Evolutionary conservation across 35 echinoderm and acorn worm species (phyloP).

Genomic region (Hemicentrotus pulcherrimus): DNA sequence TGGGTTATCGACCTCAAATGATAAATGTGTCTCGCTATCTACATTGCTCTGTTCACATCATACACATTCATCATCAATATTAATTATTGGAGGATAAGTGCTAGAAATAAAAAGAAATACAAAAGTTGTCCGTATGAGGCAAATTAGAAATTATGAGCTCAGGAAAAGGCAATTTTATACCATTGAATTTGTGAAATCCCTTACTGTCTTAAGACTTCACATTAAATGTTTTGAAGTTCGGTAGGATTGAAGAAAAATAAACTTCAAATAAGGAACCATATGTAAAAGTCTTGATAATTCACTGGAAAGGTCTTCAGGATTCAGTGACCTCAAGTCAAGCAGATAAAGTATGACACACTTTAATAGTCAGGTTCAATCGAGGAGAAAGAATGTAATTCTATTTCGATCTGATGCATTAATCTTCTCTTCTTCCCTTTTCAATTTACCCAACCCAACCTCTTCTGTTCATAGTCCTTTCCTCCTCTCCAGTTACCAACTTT

Average conservation of each 20-base stretch:
- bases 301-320: neutral
- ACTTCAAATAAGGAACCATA: neutral
- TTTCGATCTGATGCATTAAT: neutral
- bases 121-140: neutral
- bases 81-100: neutral
- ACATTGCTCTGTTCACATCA: neutral
- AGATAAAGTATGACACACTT: neutral
- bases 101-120: neutral
- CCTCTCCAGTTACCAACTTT: neutral
- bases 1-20: neutral
- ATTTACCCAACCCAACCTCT: neutral
- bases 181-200: neutral
- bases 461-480: neutral
- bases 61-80: neutral
- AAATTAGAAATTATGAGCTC: neutral
- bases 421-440: neutral
- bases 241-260: neutral
- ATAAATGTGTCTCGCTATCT: neutral
- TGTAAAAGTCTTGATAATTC: neutral
- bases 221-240: neutral
- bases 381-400: neutral
- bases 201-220: neutral
- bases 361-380: neutral
- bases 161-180: neutral
- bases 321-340: neutral